phyloP scores from a whole-genome alignment of 2,113 vertebrate species.

The Glaucidium brasilianum region DNA sequence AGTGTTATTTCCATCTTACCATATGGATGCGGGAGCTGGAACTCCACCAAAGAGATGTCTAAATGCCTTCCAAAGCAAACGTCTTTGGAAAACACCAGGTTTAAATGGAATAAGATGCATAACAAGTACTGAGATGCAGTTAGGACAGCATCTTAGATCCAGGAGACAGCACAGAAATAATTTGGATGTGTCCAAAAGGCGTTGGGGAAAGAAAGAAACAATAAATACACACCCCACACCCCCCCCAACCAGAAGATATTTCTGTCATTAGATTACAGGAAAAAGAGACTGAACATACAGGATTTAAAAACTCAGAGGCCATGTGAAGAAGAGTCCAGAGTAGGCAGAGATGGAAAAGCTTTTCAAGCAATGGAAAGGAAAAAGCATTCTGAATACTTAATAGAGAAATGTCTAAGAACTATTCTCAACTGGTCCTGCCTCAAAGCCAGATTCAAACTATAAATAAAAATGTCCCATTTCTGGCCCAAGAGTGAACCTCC shows the following conservation, averaged over 20 bases:
- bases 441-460: not conserved
- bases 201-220: not conserved
- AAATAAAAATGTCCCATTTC: not conserved
- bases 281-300: not conserved
- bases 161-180: not conserved
- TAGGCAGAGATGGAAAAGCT: not conserved
- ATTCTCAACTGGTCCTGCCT: not conserved
- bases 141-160: not conserved
- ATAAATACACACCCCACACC: not conserved
- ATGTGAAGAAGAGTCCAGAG: not conserved
- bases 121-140: not conserved
- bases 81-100: constrained; percentile 43
- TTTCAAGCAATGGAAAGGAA: not conserved
- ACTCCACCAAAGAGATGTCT: constrained; percentile 51
- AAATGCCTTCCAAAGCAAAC: constrained; percentile 51
- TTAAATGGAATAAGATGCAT: constrained; percentile 12
- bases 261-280: not conserved
- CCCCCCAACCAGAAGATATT: not conserved
- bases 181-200: not conserved
- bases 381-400: not conserved
- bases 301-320: not conserved
- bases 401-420: not conserved
- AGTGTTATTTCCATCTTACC: constrained; percentile 46
- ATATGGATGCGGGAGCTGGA: constrained; percentile 58
- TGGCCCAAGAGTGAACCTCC: not conserved